Conservation (phyloP, 2,888 invertebrate genomes). For the Alentia gelatinosa region DNA sequence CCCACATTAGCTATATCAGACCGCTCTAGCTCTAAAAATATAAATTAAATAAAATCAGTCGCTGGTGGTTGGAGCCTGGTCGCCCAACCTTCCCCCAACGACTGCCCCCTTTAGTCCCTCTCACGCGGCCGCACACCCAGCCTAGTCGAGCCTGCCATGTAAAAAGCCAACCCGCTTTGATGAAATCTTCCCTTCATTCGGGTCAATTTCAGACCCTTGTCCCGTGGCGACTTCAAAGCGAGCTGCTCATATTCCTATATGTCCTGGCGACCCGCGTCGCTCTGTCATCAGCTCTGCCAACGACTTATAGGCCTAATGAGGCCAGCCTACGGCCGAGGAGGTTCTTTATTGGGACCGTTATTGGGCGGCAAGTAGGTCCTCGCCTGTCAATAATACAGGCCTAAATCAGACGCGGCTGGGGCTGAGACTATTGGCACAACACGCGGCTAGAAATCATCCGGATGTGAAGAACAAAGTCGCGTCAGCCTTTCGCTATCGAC, state of each 20-base stretch:
- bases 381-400: conserved; percentile 16
- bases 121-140: background rate
- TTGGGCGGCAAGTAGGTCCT: background rate
- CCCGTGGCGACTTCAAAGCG: background rate
- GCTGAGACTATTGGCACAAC: background rate
- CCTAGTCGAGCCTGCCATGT: background rate
- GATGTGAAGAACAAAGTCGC: background rate
- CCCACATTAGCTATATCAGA: background rate
- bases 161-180: background rate
- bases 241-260: background rate
- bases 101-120: background rate
- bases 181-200: background rate
- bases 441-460: background rate
- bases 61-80: too few species aligned
- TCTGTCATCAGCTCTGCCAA: background rate
- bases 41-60: too few species aligned
- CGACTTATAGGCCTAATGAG: background rate
- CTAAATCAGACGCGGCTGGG: background rate
- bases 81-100: background rate
- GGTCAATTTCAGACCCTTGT: conserved; percentile 23
- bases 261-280: background rate
- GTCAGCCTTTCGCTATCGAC: background rate
- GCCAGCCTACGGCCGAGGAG: background rate
- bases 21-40: background rate
- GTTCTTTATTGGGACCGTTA: conserved; percentile 6